Percentiles rank a stretch among this genome's conserved stretches.
Evolutionary conservation across 2,113 vertebrate species (phyloP).

Genomic region (Thryonomys swinderianus): DNA sequence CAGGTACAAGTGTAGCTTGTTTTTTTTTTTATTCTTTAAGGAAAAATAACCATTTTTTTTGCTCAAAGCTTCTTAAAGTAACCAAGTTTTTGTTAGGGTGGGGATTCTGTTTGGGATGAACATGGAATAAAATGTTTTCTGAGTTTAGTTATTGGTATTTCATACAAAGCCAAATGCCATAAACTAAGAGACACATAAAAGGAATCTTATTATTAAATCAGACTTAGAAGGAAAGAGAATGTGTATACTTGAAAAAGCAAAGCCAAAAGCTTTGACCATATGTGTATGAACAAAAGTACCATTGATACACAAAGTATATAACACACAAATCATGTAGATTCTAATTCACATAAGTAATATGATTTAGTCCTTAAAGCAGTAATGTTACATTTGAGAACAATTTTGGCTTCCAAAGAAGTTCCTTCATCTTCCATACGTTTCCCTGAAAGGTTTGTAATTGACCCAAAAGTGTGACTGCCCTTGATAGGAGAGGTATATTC

Average conservation of each 20-base stretch:
- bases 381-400: not conserved
- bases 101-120: not conserved
- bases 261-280: slow-evolving; percentile 22
- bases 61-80: slow-evolving; percentile 3
- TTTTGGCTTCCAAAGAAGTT: not conserved
- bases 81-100: not conserved
- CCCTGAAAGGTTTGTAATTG: not conserved
- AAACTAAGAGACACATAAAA: not conserved
- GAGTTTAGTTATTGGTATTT: slow-evolving; percentile 19
- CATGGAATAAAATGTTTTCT: not conserved
- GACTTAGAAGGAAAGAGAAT: slow-evolving; percentile 25
- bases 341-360: not conserved
- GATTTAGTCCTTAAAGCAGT: not conserved
- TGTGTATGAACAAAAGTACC: not conserved
- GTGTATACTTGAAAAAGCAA: slow-evolving; percentile 25
- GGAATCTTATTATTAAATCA: slow-evolving; percentile 18
- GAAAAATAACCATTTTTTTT: not conserved
- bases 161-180: not conserved
- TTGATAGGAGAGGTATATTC: not conserved
- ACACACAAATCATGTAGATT: slow-evolving; percentile 26
- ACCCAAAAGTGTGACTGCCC: not conserved
- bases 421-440: not conserved
- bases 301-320: slow-evolving; percentile 32
- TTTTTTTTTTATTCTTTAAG: slow-evolving; percentile 54
- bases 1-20: not conserved